Conservation (phyloP, 2,113 vertebrate genomes). For the Todiramphus chloris region DNA sequence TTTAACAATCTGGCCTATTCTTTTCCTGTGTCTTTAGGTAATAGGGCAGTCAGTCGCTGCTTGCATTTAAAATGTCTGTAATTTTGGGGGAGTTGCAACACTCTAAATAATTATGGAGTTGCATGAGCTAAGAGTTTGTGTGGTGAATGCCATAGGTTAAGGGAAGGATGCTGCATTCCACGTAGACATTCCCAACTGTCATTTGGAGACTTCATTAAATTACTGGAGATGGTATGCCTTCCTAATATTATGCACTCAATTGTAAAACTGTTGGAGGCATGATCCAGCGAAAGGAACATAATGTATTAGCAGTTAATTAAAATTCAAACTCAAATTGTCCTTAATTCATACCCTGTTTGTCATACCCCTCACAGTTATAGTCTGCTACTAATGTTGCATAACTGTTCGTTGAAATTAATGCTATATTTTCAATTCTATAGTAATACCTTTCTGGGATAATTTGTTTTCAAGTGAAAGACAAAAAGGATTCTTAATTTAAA, state of each 20-base stretch:
- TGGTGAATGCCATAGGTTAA: background rate
- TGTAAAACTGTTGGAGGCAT: slow-evolving; percentile 37
- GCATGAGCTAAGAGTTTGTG: background rate
- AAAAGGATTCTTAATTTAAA: background rate
- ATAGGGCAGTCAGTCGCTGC: background rate
- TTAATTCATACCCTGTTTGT: slow-evolving; percentile 18
- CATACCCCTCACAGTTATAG: slow-evolving; percentile 6
- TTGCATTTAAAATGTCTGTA: background rate
- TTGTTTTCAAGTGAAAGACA: slow-evolving; percentile 1
- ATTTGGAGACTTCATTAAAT: slow-evolving; percentile 19
- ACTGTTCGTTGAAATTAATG: background rate
- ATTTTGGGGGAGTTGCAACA: background rate
- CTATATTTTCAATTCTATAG: background rate
- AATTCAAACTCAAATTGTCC: slow-evolving; percentile 32
- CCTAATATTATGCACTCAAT: slow-evolving; percentile 23
- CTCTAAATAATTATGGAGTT: background rate
- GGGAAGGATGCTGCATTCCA: background rate
- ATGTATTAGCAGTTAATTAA: slow-evolving; percentile 29
- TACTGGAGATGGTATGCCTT: background rate
- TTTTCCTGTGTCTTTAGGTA: background rate
- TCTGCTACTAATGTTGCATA: slow-evolving; percentile 4
- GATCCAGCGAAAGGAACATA: slow-evolving; percentile 5
- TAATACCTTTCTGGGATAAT: background rate
- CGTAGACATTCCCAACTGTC: background rate
- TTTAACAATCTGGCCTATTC: background rate